phyloP scores from a whole-genome alignment of 2,888 invertebrate species.

The Rotaria magnacalcarata region DNA sequence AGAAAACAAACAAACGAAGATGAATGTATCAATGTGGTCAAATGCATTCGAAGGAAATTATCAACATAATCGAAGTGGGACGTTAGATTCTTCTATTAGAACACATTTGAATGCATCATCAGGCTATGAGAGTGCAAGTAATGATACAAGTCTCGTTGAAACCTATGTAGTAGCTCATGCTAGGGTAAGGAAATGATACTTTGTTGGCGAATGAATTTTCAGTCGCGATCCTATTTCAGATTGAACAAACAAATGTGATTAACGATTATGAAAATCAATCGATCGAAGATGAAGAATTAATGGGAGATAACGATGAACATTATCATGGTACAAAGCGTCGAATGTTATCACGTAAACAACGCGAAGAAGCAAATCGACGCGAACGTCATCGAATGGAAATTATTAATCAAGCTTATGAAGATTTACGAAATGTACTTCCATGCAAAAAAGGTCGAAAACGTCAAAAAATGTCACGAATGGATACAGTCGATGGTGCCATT shows the following conservation, averaged over 20 bases:
- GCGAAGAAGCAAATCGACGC: conserved; percentile 5
- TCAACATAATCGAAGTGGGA: background rate
- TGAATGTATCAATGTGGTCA: background rate
- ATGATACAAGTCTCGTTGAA: background rate
- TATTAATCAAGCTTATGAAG: background rate
- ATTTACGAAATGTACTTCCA: conserved; percentile 23
- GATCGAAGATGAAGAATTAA: no score
- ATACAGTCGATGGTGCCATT: conserved; percentile 21
- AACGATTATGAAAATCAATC: no score
- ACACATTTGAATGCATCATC: background rate
- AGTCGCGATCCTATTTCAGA: no score
- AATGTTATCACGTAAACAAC: background rate
- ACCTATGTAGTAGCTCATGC: background rate
- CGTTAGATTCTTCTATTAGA: background rate
- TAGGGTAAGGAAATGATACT: background rate
- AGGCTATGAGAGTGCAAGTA: background rate
- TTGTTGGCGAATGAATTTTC: no score
- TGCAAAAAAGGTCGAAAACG: conserved; percentile 22
- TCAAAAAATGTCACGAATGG: background rate
- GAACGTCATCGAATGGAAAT: conserved; percentile 20
- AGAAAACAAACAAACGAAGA: background rate
- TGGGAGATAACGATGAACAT: background rate
- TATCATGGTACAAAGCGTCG: background rate
- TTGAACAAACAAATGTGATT: background rate
- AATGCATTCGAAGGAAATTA: background rate